Percentiles rank a stretch among this genome's conserved stretches.
Conservation (phyloP, 1,140 invertebrate genomes). For the Drosophila azteca region DNA sequence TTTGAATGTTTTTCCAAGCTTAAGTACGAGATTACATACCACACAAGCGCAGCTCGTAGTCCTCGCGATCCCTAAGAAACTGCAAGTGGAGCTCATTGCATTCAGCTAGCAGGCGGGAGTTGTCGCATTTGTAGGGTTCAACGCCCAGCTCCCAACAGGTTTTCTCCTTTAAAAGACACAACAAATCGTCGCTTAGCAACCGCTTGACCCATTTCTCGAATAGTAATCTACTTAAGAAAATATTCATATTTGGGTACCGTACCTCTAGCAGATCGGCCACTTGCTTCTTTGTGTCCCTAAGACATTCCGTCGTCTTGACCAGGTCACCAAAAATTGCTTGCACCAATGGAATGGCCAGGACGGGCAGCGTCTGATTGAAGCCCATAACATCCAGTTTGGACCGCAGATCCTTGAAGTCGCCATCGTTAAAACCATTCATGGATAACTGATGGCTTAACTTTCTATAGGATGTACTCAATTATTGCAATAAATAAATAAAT, state of each 20-base stretch:
- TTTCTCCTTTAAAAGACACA: conserved; percentile 84
- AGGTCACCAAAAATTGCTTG: conserved; percentile 89
- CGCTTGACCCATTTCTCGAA: conserved; percentile 3
- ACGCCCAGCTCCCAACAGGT: conserved; percentile 84
- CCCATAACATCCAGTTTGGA: conserved; percentile 80
- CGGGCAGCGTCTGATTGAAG: conserved; percentile 74
- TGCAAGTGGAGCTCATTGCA: conserved; percentile 88
- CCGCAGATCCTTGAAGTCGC: conserved; percentile 75
- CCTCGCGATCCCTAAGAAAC: conserved; percentile 87
- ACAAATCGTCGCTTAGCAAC: conserved; percentile 49
- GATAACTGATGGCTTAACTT: background rate
- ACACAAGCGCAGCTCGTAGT: conserved; percentile 64
- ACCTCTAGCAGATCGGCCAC: conserved; percentile 76
- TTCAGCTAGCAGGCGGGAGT: conserved; percentile 86
- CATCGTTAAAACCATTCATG: conserved; percentile 65
- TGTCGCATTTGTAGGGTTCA: conserved; percentile 88
- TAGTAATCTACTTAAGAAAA: background rate
- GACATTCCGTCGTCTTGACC: conserved; percentile 89
- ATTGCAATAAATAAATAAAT: conserved; percentile 13
- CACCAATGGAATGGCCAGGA: conserved; percentile 86
- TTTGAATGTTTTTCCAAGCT: background rate
- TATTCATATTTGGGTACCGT: conserved; percentile 43
- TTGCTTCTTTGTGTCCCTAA: conserved; percentile 85
- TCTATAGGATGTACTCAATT: conserved; percentile 7
- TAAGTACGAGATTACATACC: conserved; percentile 48